A percentile compares a stretch with the other conserved stretches of the same genome.
Evolutionary conservation across 2,113 vertebrate genomes (phyloP).

Genomic region (western clawed frog (Xenopus tropicalis)): UCB_Xtro_10.0 CM004443.2:114075001-114075500

Average conservation of each 20-base stretch:
- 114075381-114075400: too few relatives aligned
- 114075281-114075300: too few relatives aligned
- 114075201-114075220: conserved; percentile 89
- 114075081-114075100: conserved; percentile 91
- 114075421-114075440: too few relatives aligned
- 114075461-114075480: too few relatives aligned
- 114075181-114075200: conserved; percentile 82
- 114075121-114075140: conserved; percentile 89
- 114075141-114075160: conserved; percentile 77
- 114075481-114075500: too few relatives aligned
- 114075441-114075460: too few relatives aligned
- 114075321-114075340: too few relatives aligned
- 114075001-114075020: conserved; percentile 80
- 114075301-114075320: too few relatives aligned
- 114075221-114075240: conserved; percentile 69
- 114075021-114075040: conserved; percentile 82
- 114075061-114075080: conserved; percentile 87
- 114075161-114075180: conserved; percentile 75
- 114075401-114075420: too few relatives aligned
- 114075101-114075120: conserved; percentile 90
- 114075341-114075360: too few relatives aligned
- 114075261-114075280: too few relatives aligned
- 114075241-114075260: background rate
- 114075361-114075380: too few relatives aligned
- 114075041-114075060: conserved; percentile 93